A percentile compares a stretch with the other conserved stretches of the same genome.
Evolutionary conservation across 1,140 invertebrate species (phyloP).

Genomic region (Drosophila pallidifrons): DNA sequence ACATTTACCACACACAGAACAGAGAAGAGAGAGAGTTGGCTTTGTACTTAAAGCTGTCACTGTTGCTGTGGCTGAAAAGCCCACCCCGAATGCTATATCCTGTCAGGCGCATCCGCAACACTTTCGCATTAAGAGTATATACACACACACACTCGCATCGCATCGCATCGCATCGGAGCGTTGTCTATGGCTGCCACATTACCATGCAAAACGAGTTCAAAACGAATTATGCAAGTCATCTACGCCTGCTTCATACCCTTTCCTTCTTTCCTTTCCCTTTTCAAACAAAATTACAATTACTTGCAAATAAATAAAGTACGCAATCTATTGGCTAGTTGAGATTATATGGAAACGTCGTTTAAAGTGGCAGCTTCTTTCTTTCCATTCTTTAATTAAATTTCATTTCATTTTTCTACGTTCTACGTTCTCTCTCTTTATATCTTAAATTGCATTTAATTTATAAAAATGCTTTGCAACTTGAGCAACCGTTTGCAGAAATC

Average conservation of each 20-base stretch:
- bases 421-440: background rate
- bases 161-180: background rate
- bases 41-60: constrained; percentile 77
- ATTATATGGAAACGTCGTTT: background rate
- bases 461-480: background rate
- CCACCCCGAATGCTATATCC: constrained; percentile 64
- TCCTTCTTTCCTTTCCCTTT: background rate
- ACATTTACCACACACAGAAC: constrained; percentile 26
- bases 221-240: constrained; percentile 15
- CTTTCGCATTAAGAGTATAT: constrained; percentile 43
- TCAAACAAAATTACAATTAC: background rate
- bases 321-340: background rate
- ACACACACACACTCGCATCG: background rate
- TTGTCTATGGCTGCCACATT: constrained; percentile 32
- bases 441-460: background rate
- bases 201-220: constrained; percentile 43
- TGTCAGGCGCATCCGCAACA: constrained; percentile 69
- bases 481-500: background rate
- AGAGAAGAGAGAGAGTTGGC: constrained; percentile 49
- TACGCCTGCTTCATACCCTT: constrained; percentile 19
- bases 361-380: too few relatives aligned
- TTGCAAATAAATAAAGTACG: constrained; percentile 1
- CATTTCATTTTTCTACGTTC: background rate
- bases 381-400: background rate
- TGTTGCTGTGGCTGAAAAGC: constrained; percentile 25